Conservation (phyloP, 2,797 vertebrate species). For the Enoplosus armatus region DNA sequence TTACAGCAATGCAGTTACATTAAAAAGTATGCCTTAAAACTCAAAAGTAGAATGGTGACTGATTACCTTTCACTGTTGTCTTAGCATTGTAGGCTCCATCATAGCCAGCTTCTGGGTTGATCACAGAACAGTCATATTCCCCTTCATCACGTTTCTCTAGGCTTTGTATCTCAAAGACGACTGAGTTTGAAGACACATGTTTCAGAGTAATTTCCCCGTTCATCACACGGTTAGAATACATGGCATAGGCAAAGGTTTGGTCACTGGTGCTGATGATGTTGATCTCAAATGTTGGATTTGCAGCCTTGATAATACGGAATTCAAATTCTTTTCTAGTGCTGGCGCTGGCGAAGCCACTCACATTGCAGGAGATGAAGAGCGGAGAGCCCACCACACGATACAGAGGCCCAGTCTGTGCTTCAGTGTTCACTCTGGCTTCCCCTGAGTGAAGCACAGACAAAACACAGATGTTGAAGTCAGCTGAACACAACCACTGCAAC, state of each 20-base stretch:
- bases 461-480: conserved; percentile 3
- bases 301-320: conserved; percentile 53
- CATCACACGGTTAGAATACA: accelerated
- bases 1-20: background rate
- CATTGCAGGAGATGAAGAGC: conserved; percentile 81
- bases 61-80: conserved; percentile 80
- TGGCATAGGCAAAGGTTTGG: background rate
- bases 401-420: conserved; percentile 80
- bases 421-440: conserved; percentile 70
- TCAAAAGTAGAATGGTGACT: background rate
- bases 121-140: conserved; percentile 75
- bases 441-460: conserved; percentile 65
- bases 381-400: conserved; percentile 76
- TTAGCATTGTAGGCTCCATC: conserved; percentile 71
- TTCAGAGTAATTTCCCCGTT: conserved; percentile 63
- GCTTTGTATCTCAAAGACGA: conserved; percentile 73
- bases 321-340: conserved; percentile 54
- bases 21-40: background rate
- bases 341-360: conserved; percentile 64
- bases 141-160: conserved; percentile 77
- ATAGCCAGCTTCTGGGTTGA: background rate
- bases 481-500: background rate
- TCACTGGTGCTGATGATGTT: conserved; percentile 72
- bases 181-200: conserved; percentile 65
- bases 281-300: accelerated